Conservation (phyloP, 2,113 vertebrate species). For the Alosa alosa region DNA sequence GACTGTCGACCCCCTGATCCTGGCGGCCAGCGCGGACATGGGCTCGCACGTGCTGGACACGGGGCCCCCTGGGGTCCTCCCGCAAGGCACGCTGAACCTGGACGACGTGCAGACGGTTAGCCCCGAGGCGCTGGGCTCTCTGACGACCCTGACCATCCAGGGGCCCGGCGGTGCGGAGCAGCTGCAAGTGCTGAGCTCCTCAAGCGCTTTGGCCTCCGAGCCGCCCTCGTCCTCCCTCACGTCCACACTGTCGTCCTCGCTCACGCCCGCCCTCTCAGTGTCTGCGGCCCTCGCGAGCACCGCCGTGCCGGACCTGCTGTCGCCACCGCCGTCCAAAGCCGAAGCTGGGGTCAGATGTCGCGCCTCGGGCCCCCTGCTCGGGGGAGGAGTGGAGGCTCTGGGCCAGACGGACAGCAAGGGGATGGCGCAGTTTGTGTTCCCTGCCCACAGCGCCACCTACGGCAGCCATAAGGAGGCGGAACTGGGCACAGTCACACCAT, state of each 20-base stretch:
- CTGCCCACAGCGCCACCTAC: conserved; percentile 71
- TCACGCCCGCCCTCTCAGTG: conserved; percentile 61
- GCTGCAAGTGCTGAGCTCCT: conserved; percentile 75
- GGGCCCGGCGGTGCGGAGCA: conserved; percentile 63
- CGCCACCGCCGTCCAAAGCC: conserved; percentile 68
- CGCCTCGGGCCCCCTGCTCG: conserved; percentile 66
- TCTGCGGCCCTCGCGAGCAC: conserved; percentile 64
- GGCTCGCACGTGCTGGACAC: conserved; percentile 76
- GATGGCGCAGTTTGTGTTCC: conserved; percentile 79
- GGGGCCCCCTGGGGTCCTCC: conserved; percentile 76
- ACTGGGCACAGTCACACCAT: conserved; percentile 70
- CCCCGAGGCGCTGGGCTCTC: conserved; percentile 79
- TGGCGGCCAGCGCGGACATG: conserved; percentile 78
- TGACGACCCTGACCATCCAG: conserved; percentile 79
- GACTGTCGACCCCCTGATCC: conserved; percentile 82
- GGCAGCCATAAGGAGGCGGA: conserved; percentile 81
- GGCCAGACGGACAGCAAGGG: conserved; percentile 77
- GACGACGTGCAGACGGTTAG: conserved; percentile 86
- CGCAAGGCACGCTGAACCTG: conserved; percentile 79
- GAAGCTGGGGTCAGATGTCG: conserved; percentile 63
- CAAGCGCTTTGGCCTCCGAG: conserved; percentile 68
- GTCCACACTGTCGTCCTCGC: conserved; percentile 24
- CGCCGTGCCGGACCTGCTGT: conserved; percentile 73
- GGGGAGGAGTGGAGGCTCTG: conserved; percentile 69
- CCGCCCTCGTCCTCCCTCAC: conserved; percentile 41